phyloP scores from a whole-genome alignment of 2,113 vertebrate genomes.

The Nothoprocta pentlandii region DNA sequence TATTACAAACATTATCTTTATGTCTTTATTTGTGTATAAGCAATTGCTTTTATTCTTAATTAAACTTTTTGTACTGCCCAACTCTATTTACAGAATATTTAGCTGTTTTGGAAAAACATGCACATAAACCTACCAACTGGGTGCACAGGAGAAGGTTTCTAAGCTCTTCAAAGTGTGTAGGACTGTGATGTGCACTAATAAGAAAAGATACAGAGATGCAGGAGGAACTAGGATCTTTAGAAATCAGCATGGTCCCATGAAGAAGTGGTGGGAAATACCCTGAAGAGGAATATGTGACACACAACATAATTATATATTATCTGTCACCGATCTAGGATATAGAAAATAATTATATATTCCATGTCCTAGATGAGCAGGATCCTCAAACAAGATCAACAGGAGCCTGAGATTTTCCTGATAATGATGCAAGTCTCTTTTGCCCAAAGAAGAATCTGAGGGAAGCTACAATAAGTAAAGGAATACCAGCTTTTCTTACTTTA shows the following conservation, averaged over 20 bases:
- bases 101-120: background rate
- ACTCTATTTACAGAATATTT: background rate
- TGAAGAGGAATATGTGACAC: background rate
- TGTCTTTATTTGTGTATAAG: background rate
- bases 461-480: background rate
- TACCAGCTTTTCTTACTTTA: background rate
- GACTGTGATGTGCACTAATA: background rate
- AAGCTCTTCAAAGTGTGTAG: background rate
- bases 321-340: background rate
- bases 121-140: fast-evolving
- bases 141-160: background rate
- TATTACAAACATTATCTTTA: background rate
- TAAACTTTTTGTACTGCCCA: background rate
- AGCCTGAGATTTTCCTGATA: background rate
- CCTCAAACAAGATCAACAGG: background rate
- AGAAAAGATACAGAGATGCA: background rate
- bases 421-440: background rate
- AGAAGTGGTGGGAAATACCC: background rate
- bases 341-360: background rate
- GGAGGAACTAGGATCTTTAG: background rate
- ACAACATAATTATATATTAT: background rate
- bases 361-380: background rate
- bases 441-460: background rate
- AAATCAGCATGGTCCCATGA: background rate
- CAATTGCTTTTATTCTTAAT: background rate